These are phyloP conservation scores for Arbacia lixula DNA, from an alignment of 53 echinoderm and acorn worm genomes.

Conservation along the genomic window DNA sequence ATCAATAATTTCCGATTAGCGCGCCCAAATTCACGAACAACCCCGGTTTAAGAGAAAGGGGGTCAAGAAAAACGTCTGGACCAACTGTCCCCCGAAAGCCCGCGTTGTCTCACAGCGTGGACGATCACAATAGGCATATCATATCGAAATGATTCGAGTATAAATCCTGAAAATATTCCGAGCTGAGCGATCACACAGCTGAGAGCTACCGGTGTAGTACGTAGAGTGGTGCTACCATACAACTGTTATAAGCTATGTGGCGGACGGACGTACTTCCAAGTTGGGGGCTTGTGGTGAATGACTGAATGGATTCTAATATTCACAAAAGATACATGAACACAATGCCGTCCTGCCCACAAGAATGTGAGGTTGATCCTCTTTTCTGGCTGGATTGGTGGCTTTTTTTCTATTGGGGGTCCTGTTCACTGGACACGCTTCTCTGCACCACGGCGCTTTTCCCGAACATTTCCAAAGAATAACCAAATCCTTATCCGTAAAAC, in stretches of 20 bases:
- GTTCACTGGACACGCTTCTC: too few relatives aligned
- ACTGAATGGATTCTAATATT: slow-evolving; percentile 32
- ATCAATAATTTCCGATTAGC: slow-evolving; percentile 19
- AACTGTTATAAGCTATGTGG: neutral
- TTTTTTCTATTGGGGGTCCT: too few relatives aligned
- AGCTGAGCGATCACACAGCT: too few relatives aligned
- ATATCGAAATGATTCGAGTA: too few relatives aligned
- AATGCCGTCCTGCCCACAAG: slow-evolving; percentile 27
- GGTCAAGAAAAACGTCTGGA: neutral
- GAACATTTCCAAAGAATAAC: too few relatives aligned
- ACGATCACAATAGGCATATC: too few relatives aligned
- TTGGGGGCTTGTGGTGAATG: too few relatives aligned
- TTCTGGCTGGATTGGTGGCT: slow-evolving; percentile 16
- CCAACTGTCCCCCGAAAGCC: neutral
- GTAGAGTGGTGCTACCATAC: neutral
- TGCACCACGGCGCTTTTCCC: too few relatives aligned
- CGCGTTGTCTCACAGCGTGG: too few relatives aligned
- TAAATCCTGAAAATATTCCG: too few relatives aligned
- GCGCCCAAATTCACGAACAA: slow-evolving; percentile 19
- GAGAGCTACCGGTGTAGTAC: too few relatives aligned
- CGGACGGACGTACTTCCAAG: neutral
- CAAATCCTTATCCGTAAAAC: too few relatives aligned
- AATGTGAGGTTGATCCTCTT: slow-evolving; percentile 25
- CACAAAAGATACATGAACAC: slow-evolving; percentile 40
- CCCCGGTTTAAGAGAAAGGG: neutral